Evolutionary conservation across 2,888 invertebrate genomes (phyloP).

Genomic region (Pseudoips prasinana): DNA sequence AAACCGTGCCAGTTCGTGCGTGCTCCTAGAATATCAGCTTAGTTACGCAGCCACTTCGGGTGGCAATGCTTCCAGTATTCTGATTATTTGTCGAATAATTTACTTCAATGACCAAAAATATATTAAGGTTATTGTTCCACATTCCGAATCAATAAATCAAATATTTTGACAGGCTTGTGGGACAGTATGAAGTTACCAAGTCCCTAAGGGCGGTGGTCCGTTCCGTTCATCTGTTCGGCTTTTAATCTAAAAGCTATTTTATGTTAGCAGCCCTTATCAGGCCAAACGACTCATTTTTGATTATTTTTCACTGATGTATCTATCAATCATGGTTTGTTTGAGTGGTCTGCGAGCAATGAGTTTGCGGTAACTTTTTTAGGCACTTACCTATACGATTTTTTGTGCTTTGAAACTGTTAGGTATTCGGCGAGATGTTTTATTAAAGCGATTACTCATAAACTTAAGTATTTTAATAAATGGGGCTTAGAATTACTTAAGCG

Average conservation of each 20-base stretch:
- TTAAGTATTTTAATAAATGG: too few relatives aligned
- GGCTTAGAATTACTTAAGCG: too few relatives aligned
- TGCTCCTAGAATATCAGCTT: too few relatives aligned
- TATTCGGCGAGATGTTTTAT: too few relatives aligned
- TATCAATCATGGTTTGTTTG: slow-evolving; percentile 47
- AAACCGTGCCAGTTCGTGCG: too few relatives aligned
- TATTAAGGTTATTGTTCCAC: too few relatives aligned
- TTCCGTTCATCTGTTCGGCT: slow-evolving; percentile 47
- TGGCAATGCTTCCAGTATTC: too few relatives aligned
- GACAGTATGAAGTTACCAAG: slow-evolving; percentile 20
- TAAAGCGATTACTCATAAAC: too few relatives aligned
- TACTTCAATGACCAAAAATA: too few relatives aligned
- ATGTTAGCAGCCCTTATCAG: slow-evolving; percentile 47
- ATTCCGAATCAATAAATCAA: slow-evolving; percentile 30
- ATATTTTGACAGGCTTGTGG: slow-evolving; percentile 20
- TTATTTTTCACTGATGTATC: slow-evolving; percentile 31
- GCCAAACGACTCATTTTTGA: slow-evolving; percentile 46
- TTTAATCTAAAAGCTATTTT: slow-evolving; percentile 74
- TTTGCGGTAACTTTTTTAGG: too few relatives aligned
- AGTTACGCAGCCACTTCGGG: too few relatives aligned
- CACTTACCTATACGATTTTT: slow-evolving; percentile 4
- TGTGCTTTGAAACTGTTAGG: background rate
- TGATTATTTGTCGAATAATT: too few relatives aligned
- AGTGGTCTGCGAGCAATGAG: slow-evolving; percentile 28
- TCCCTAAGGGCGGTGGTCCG: slow-evolving; percentile 29